Evolutionary conservation across 1,140 invertebrate species (phyloP).

Genomic region (Tetramorium alpestre): DNA sequence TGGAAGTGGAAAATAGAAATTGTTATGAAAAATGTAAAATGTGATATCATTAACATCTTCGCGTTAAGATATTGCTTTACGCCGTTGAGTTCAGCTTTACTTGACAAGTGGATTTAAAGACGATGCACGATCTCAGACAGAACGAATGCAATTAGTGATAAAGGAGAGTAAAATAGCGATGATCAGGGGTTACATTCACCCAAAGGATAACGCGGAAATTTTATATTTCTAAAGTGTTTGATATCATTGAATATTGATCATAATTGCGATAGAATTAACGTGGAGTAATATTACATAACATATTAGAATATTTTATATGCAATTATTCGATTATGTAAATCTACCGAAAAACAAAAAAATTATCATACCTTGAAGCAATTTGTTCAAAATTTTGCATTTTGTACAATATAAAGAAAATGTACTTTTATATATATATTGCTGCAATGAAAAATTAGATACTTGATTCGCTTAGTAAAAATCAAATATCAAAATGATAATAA

Average conservation of each 20-base stretch:
- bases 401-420: not conserved
- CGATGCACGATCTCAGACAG: not conserved
- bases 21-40: not conserved
- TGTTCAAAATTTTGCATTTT: not conserved
- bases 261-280: not conserved
- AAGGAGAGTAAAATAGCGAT: not conserved
- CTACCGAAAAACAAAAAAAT: not conserved
- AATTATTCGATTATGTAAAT: not conserved
- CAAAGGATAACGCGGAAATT: not conserved
- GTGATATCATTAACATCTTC: not conserved
- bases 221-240: not conserved
- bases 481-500: not conserved
- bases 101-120: not conserved
- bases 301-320: not conserved
- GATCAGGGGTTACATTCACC: not conserved
- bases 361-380: not conserved
- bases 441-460: not conserved
- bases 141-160: constrained; percentile 8
- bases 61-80: constrained; percentile 22
- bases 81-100: not conserved
- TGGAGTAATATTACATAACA: not conserved
- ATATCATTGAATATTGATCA: not conserved
- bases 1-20: not conserved
- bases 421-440: not conserved
- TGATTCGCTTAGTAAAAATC: not conserved